phyloP scores from a whole-genome alignment of 1,140 invertebrate species.

The Battus philenor region DNA sequence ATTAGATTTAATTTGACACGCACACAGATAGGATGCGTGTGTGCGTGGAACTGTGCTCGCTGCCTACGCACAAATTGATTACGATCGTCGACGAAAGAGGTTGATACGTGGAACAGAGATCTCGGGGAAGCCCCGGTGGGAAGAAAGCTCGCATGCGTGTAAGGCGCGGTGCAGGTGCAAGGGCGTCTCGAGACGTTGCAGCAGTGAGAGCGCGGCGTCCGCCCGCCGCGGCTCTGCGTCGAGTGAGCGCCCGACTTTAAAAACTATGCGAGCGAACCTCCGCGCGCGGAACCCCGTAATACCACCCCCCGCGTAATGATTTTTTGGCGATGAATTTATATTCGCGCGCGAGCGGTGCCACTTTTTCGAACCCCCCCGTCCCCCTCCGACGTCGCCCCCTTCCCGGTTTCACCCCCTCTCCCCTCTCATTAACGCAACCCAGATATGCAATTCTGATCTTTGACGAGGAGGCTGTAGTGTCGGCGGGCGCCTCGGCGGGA shows the following conservation, averaged over 20 bases:
- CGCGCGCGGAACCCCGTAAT: conserved; percentile 70
- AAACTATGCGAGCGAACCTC: conserved; percentile 67
- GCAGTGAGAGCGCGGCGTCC: conserved; percentile 42
- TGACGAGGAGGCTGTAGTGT: conserved; percentile 76
- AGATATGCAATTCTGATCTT: conserved; percentile 78
- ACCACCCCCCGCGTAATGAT: conserved; percentile 77
- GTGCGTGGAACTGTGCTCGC: conserved; percentile 49
- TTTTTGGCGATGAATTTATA: conserved; percentile 79
- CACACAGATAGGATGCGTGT: conserved; percentile 31
- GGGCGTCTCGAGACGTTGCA: conserved; percentile 25
- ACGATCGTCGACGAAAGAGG: conserved; percentile 58
- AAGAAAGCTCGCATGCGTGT: conserved; percentile 55
- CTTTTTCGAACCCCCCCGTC: conserved; percentile 66
- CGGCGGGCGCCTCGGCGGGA: conserved; percentile 71
- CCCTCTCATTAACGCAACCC: conserved; percentile 76
- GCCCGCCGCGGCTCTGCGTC: conserved; percentile 53
- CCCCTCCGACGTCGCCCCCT: conserved; percentile 44
- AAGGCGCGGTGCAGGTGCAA: conserved; percentile 34
- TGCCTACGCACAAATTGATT: conserved; percentile 74
- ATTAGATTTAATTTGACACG: conserved; percentile 74
- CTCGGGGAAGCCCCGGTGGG: background rate
- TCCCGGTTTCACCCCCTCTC: conserved; percentile 44
- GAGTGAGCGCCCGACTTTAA: conserved; percentile 71
- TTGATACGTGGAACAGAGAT: conserved; percentile 35
- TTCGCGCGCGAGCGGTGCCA: conserved; percentile 74